These are phyloP conservation scores for Columba livia DNA, from an alignment of 2,113 vertebrate species.

Conservation along the genomic window DNA sequence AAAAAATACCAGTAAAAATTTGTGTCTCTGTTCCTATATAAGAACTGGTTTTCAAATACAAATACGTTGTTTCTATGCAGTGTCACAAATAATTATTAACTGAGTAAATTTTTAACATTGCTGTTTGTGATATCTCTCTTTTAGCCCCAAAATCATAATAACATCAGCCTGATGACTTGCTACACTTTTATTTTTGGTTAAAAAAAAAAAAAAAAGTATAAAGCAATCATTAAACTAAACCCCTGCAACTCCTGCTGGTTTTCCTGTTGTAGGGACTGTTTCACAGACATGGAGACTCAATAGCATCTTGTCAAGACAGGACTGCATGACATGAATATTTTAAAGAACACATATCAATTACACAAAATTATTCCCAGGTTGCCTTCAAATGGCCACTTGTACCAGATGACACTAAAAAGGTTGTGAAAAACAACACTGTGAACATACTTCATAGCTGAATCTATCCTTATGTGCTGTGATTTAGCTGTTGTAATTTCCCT, in stretches of 20 bases:
- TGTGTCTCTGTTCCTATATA: background rate
- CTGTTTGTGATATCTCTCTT: background rate
- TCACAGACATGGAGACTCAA: background rate
- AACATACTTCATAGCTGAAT: background rate
- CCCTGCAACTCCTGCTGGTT: background rate
- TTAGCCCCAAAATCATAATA: background rate
- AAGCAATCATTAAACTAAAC: background rate
- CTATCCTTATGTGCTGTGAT: background rate
- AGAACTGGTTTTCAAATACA: background rate
- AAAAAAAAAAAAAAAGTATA: background rate
- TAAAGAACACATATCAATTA: background rate
- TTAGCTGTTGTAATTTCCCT: background rate
- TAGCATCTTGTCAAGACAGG: conserved; percentile 40
- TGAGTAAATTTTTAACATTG: background rate
- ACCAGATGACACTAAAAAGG: background rate
- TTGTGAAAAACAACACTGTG: background rate
- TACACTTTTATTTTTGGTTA: background rate
- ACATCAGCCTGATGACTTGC: background rate
- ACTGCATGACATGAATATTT: conserved; percentile 32
- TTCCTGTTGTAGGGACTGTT: background rate
- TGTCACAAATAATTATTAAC: background rate
- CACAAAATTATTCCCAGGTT: background rate
- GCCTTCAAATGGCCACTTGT: background rate
- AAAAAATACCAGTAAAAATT: background rate
- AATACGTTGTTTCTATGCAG: background rate